Evolutionary conservation across 2,888 invertebrate genomes (phyloP).

Genomic region (Hipparchia sbordonii): DNA sequence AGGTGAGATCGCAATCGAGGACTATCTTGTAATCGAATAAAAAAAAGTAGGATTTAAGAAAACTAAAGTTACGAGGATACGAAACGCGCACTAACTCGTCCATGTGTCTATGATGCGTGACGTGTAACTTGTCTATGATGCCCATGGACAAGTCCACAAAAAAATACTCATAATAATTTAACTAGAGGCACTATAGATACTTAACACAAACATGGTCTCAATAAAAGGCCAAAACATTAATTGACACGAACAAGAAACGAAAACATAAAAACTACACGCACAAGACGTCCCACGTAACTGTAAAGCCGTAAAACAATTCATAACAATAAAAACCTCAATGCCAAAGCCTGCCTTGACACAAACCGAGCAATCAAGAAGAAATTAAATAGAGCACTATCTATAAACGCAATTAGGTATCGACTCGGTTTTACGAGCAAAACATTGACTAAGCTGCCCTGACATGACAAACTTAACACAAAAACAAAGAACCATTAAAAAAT

Average conservation of each 20-base stretch:
- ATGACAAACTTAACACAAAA: conserved; percentile 2
- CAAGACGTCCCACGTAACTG: conserved; percentile 14
- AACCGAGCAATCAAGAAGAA: conserved; percentile 68
- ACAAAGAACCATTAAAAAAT: conserved; percentile 28
- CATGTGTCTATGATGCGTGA: too few relatives aligned
- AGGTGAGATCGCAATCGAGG: too few relatives aligned
- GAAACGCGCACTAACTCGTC: too few relatives aligned
- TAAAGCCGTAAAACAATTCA: conserved; percentile 65
- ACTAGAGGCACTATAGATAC: background rate
- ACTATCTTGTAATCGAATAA: too few relatives aligned
- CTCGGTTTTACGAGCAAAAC: conserved; percentile 74
- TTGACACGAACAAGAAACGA: conserved; percentile 20
- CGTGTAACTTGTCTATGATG: too few relatives aligned
- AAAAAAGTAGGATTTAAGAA: too few relatives aligned
- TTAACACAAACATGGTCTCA: background rate
- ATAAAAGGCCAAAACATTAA: conserved; percentile 12
- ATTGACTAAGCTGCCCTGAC: conserved; percentile 58
- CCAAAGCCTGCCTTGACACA: conserved; percentile 50
- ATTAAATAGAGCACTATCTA: conserved; percentile 75
- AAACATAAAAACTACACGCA: conserved; percentile 25
- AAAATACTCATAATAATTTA: background rate
- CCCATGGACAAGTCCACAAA: background rate
- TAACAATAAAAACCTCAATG: conserved; percentile 76
- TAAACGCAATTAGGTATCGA: conserved; percentile 66
- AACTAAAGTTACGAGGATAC: too few relatives aligned